These are phyloP conservation scores for Acanthosepion lycidas DNA, from an alignment of 2,888 invertebrate genomes.

Conservation along the genomic window DNA sequence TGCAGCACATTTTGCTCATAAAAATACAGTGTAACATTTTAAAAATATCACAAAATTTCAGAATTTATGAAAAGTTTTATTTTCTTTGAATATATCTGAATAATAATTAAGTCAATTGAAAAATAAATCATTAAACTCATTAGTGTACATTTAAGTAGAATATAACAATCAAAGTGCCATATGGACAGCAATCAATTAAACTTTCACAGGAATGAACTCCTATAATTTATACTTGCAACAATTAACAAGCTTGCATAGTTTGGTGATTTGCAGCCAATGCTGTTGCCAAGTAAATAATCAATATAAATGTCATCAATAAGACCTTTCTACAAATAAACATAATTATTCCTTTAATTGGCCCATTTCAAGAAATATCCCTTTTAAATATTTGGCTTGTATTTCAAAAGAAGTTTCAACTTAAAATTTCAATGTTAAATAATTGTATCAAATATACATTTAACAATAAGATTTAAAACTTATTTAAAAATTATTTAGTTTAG, in stretches of 20 bases:
- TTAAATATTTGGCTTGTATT: background rate
- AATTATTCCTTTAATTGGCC: background rate
- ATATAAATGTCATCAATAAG: background rate
- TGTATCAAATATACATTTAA: no score
- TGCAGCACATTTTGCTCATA: background rate
- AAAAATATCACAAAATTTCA: background rate
- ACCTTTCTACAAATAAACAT: background rate
- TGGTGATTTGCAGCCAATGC: background rate
- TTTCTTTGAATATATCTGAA: background rate
- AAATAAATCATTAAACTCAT: conserved; percentile 10
- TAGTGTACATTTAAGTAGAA: background rate
- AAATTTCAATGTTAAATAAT: no score
- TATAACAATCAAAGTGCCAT: background rate
- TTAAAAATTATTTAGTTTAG: no score
- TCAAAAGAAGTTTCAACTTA: background rate
- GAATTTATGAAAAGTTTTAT: background rate
- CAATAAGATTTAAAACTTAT: no score
- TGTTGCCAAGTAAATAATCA: background rate
- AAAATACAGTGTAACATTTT: background rate
- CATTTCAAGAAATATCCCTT: background rate
- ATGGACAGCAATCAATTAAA: background rate
- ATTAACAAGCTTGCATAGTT: background rate
- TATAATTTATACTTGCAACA: background rate
- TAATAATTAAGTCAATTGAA: background rate
- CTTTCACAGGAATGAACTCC: background rate